Percentiles rank a stretch among this genome's conserved stretches.
Conservation (phyloP, 2,888 invertebrate genomes). For the Acronicta alni region DNA sequence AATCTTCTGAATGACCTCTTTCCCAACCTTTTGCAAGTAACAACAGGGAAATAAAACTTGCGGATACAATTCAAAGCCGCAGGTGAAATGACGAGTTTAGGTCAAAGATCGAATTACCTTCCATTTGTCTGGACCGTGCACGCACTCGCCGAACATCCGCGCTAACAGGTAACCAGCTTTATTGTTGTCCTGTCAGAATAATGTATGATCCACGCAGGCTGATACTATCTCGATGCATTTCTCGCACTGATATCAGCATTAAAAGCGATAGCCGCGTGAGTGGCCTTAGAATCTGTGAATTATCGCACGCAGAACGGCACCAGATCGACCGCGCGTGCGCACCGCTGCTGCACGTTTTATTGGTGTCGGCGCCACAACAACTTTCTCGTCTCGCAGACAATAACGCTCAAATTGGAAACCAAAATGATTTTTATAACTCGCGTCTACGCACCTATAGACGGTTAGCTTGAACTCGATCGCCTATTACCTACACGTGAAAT, state of each 20-base stretch:
- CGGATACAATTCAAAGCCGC: conserved; percentile 46
- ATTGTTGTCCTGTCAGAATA: conserved; percentile 83
- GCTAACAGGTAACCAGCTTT: conserved; percentile 81
- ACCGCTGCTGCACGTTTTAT: conserved; percentile 80
- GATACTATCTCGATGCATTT: conserved; percentile 77
- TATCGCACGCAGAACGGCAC: conserved; percentile 65
- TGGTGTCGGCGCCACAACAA: conserved; percentile 87
- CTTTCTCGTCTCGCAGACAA: conserved; percentile 87
- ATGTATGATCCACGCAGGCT: conserved; percentile 75
- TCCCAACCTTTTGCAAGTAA: conserved; percentile 6
- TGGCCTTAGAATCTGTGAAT: conserved; percentile 71
- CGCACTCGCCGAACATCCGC: conserved; percentile 65
- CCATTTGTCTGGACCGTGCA: conserved; percentile 79
- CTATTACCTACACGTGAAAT: conserved; percentile 75
- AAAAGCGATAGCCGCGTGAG: conserved; percentile 73
- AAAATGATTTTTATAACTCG: conserved; percentile 84
- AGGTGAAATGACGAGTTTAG: conserved; percentile 69
- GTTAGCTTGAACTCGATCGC: conserved; percentile 75
- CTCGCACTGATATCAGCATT: conserved; percentile 73
- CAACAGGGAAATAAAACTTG: conserved; percentile 19
- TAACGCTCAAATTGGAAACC: conserved; percentile 85
- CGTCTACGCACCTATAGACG: conserved; percentile 62
- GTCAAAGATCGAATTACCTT: conserved; percentile 75
- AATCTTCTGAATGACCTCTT: not conserved
- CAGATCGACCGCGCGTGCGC: conserved; percentile 72